Percentiles rank a stretch among this genome's conserved stretches.
Evolutionary conservation across 1,140 invertebrate species (phyloP).

Genomic region (Wasmannia auropunctata): DNA sequence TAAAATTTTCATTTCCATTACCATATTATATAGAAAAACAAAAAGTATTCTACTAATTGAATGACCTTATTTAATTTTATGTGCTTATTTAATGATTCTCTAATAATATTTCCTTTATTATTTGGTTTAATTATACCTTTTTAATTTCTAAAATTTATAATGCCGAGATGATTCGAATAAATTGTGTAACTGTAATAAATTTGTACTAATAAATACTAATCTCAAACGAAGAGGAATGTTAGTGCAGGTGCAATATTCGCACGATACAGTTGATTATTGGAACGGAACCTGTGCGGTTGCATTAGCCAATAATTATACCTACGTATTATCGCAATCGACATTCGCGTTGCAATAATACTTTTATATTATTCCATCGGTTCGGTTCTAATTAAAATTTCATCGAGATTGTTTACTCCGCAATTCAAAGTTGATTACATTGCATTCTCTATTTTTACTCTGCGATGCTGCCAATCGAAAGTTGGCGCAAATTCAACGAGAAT

Average conservation of each 20-base stretch:
- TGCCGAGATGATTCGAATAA: background rate
- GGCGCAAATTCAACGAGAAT: slow-evolving; percentile 55
- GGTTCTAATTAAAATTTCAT: slow-evolving; percentile 41
- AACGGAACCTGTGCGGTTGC: slow-evolving; percentile 66
- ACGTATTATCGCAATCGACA: slow-evolving; percentile 43
- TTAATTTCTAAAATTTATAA: background rate
- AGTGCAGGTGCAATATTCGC: slow-evolving; percentile 31
- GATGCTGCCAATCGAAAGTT: slow-evolving; percentile 49
- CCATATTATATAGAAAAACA: background rate
- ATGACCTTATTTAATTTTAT: slow-evolving; percentile 1
- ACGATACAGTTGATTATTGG: slow-evolving; percentile 64
- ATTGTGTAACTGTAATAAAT: slow-evolving; percentile 53
- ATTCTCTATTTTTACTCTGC: slow-evolving; percentile 50
- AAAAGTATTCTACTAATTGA: background rate
- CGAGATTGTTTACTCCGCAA: slow-evolving; percentile 39
- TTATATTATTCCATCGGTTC: slow-evolving; percentile 33
- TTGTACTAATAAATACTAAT: slow-evolving; percentile 45
- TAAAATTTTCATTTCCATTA: background rate
- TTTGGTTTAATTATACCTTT: background rate
- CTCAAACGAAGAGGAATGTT: slow-evolving; percentile 55
- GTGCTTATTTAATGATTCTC: background rate
- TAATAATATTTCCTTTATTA: background rate
- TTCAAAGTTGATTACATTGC: slow-evolving; percentile 48
- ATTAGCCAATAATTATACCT: slow-evolving; percentile 57
- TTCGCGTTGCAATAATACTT: slow-evolving; percentile 19